Percentiles rank a stretch among this genome's conserved stretches.
phyloP scores from a whole-genome alignment of 30 jellyfish, hydroid and myxozoan genomes.

The Pelagia noctiluca region DNA sequence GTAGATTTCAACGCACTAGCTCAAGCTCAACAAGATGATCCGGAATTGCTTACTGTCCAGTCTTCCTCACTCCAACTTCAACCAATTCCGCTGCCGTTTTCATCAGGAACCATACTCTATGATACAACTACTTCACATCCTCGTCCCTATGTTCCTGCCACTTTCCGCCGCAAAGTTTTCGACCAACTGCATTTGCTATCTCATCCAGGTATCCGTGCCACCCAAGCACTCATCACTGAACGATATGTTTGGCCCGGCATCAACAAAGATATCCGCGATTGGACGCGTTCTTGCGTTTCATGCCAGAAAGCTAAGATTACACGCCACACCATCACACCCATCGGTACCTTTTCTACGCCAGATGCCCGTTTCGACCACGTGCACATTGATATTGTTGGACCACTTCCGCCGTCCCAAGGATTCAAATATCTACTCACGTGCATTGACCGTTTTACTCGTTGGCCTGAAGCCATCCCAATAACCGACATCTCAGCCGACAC shows the following conservation, averaged over 20 bases:
- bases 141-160: constrained; percentile 54
- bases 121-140: constrained; percentile 35
- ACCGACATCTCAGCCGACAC: constrained; percentile 41
- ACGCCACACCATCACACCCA: constrained; percentile 36
- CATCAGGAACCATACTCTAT: constrained; percentile 39
- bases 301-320: constrained; percentile 52
- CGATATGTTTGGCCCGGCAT: constrained; percentile 55
- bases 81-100: constrained; percentile 20
- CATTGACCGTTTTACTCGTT: constrained; percentile 63
- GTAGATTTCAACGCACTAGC: constrained; percentile 42
- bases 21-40: constrained; percentile 34
- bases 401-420: constrained; percentile 39
- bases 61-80: constrained; percentile 22
- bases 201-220: constrained; percentile 42
- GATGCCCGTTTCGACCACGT: constrained; percentile 46
- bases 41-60: constrained; percentile 7
- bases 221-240: constrained; percentile 31
- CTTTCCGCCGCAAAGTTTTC: constrained; percentile 19
- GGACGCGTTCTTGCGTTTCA: constrained; percentile 37
- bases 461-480: constrained; percentile 72
- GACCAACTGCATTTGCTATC: constrained; percentile 27
- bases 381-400: constrained; percentile 63
- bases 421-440: constrained; percentile 32
- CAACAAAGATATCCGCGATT: constrained; percentile 51
- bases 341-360: constrained; percentile 35